Conservation (phyloP, 2,888 invertebrate genomes). For the Conomelus anceps region DNA sequence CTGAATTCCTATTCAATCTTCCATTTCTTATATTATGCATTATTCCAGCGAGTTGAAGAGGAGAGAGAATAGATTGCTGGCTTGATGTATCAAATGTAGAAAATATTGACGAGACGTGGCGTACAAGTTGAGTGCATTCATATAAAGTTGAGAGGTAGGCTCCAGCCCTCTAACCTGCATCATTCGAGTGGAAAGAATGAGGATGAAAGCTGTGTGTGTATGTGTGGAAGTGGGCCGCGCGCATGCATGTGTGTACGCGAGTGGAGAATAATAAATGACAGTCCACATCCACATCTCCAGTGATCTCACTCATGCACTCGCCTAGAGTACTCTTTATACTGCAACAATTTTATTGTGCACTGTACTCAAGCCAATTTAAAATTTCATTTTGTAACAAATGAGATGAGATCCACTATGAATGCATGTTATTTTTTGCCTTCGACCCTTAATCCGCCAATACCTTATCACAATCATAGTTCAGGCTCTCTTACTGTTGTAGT, state of each 20-base stretch:
- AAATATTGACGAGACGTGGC: not conserved
- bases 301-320: not conserved
- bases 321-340: no score
- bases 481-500: not conserved
- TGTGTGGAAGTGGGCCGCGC: no score
- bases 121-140: not conserved
- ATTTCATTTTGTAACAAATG: not conserved
- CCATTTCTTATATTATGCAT: not conserved
- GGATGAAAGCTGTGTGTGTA: not conserved
- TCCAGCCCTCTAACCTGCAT: not conserved
- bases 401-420: not conserved
- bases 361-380: not conserved
- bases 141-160: not conserved
- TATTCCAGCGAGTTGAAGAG: not conserved
- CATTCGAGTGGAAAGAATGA: not conserved
- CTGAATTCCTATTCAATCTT: not conserved
- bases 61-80: not conserved
- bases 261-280: not conserved
- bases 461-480: not conserved
- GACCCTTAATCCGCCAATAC: not conserved
- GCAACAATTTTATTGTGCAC: not conserved
- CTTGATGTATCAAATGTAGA: not conserved
- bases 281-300: not conserved
- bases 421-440: not conserved
- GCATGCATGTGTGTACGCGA: not conserved